Conservation (phyloP, 30 jellyfish, hydroid and myxozoan species). For the Cassiopea andromeda region DNA sequence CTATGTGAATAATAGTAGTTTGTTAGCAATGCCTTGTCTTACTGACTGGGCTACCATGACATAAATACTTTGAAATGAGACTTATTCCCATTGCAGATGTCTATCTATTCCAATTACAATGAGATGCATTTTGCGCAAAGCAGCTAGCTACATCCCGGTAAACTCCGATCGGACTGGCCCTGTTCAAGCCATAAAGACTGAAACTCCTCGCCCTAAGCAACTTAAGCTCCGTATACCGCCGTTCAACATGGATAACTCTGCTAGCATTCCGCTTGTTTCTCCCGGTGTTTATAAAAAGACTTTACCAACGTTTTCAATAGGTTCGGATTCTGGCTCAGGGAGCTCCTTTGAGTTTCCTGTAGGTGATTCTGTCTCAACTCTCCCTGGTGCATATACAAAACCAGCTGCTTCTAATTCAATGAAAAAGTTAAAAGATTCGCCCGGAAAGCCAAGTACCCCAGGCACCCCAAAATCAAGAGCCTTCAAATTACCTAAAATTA, state of each 20-base stretch:
- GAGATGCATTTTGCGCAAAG: slow-evolving; percentile 70
- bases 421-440: slow-evolving; percentile 24
- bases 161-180: not conserved
- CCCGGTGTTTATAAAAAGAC: slow-evolving; percentile 53
- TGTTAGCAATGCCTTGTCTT: no score
- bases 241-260: slow-evolving; percentile 47
- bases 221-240: slow-evolving; percentile 67
- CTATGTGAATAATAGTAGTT: no score
- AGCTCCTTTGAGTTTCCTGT: slow-evolving; percentile 59
- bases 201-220: slow-evolving; percentile 43
- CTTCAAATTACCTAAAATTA: slow-evolving; percentile 70
- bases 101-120: slow-evolving; percentile 72
- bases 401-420: slow-evolving; percentile 51
- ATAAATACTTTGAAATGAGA: no score
- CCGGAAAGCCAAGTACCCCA: slow-evolving; percentile 60
- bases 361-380: slow-evolving; percentile 39
- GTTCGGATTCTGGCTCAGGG: slow-evolving; percentile 51
- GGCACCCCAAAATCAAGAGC: slow-evolving; percentile 76
- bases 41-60: no score
- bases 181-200: slow-evolving; percentile 7
- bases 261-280: slow-evolving; percentile 67
- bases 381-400: slow-evolving; percentile 60
- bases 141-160: slow-evolving; percentile 57
- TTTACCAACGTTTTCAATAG: slow-evolving; percentile 48
- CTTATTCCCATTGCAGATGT: slow-evolving; percentile 34